A percentile compares a stretch with the other conserved stretches of the same genome.
Evolutionary conservation across 2,113 vertebrate genomes (phyloP).

Genomic region (Anguilla rostrata): DNA sequence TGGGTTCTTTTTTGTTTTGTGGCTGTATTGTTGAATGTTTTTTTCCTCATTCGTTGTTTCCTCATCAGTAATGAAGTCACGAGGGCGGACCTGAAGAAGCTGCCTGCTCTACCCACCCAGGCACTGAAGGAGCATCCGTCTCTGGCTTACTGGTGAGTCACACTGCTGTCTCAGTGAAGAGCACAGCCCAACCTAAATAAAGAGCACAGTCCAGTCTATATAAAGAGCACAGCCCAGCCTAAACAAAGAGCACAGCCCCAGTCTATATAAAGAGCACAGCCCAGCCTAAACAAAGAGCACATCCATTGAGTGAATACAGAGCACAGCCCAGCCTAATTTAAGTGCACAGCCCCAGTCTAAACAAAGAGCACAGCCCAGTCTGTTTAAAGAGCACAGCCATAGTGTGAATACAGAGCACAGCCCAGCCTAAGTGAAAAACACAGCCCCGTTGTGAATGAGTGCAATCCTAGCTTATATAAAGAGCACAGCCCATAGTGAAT

Average conservation of each 20-base stretch:
- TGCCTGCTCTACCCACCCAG: conserved; percentile 92
- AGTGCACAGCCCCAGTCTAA: neutral
- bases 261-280: neutral
- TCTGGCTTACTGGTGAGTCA: conserved; percentile 87
- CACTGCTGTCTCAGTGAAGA: neutral
- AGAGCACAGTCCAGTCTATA: too few relatives aligned
- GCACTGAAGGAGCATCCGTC: conserved; percentile 97
- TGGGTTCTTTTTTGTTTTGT: conserved; percentile 29
- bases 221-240: neutral
- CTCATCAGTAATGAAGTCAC: conserved; percentile 88
- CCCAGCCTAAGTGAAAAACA: neutral
- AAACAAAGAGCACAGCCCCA: neutral
- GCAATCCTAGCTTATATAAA: neutral
- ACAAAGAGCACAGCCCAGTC: neutral
- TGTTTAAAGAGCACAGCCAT: neutral
- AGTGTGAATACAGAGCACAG: neutral
- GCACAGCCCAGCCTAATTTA: too few relatives aligned
- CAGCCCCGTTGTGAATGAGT: neutral
- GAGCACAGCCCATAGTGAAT: neutral
- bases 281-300: neutral
- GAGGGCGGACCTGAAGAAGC: conserved; percentile 90
- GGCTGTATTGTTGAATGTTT: conserved; percentile 35
- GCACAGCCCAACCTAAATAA: neutral
- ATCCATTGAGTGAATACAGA: neutral
- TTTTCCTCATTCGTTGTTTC: conserved; percentile 48